These are phyloP conservation scores for Eupithecia insigniata DNA, from an alignment of 2,888 invertebrate genomes.

Conservation along the genomic window DNA sequence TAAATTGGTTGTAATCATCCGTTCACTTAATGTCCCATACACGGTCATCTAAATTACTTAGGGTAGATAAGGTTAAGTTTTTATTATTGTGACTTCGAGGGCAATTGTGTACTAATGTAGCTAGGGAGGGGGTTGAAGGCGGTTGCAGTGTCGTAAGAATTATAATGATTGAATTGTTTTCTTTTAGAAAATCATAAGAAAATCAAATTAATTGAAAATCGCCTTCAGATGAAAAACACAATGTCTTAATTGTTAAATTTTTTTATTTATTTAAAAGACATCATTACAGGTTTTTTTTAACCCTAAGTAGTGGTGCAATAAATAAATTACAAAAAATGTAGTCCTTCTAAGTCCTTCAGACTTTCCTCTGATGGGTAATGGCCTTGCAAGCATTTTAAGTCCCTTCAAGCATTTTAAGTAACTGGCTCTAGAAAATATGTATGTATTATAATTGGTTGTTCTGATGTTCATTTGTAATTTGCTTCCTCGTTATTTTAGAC, in stretches of 20 bases:
- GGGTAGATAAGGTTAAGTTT: constrained; percentile 78
- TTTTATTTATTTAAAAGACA: too few species aligned
- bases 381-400: too few species aligned
- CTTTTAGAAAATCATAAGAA: not conserved
- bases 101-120: constrained; percentile 57
- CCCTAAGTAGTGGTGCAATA: too few species aligned
- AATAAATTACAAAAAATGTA: too few species aligned
- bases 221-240: not conserved
- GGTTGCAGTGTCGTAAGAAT: constrained; percentile 29
- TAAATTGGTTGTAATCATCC: constrained; percentile 72
- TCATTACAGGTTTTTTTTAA: too few species aligned
- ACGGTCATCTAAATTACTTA: constrained; percentile 76
- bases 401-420: too few species aligned
- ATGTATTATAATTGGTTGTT: too few species aligned
- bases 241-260: not conserved
- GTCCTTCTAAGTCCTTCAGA: too few species aligned
- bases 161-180: constrained; percentile 35
- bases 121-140: constrained; percentile 28
- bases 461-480: too few species aligned
- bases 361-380: too few species aligned
- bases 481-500: too few species aligned
- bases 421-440: too few species aligned
- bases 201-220: not conserved
- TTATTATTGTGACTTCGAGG: constrained; percentile 73
- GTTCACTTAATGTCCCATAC: constrained; percentile 65